Conservation (phyloP, 2,888 invertebrate species). For the Drosophila nr. fundita region DNA sequence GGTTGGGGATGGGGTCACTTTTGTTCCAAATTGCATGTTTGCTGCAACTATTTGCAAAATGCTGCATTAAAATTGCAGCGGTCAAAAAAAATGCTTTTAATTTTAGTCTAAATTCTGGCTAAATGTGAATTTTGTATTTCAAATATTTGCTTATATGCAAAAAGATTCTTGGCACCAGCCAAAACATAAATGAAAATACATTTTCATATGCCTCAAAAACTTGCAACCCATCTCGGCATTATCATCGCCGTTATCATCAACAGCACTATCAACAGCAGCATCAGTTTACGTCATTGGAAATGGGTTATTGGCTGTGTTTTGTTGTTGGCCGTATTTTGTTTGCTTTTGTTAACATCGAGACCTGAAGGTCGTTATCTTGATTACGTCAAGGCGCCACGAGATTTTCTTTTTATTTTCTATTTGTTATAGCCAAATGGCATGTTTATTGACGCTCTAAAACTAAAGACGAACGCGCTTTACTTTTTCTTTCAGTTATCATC, state of each 20-base stretch:
- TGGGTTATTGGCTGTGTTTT: conserved; percentile 3
- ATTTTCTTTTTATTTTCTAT: conserved; percentile 4
- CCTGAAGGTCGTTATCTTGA: conserved; percentile 22
- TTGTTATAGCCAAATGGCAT: not conserved
- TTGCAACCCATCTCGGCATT: conserved; percentile 19
- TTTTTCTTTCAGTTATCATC: not conserved
- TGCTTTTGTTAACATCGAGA: conserved; percentile 9
- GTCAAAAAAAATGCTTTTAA: conserved; percentile 11
- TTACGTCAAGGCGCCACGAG: conserved; percentile 17
- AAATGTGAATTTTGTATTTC: not conserved
- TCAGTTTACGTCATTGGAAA: conserved; percentile 40
- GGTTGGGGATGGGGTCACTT: not conserved
- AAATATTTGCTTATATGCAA: conserved; percentile 39
- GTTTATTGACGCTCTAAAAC: not conserved
- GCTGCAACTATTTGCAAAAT: conserved; percentile 29
- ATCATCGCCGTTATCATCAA: conserved; percentile 5
- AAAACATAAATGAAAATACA: not conserved
- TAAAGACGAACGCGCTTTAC: not conserved
- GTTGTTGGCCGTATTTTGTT: not conserved
- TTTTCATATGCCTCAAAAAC: not conserved
- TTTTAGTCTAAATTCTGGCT: conserved; percentile 16
- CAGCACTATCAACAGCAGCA: conserved; percentile 31
- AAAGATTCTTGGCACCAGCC: conserved; percentile 14
- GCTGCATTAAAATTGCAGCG: conserved; percentile 31
- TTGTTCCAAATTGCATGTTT: conserved; percentile 55